Evolutionary conservation across 2,113 vertebrate genomes (phyloP).

Genomic region (Hipposideros armiger): DNA sequence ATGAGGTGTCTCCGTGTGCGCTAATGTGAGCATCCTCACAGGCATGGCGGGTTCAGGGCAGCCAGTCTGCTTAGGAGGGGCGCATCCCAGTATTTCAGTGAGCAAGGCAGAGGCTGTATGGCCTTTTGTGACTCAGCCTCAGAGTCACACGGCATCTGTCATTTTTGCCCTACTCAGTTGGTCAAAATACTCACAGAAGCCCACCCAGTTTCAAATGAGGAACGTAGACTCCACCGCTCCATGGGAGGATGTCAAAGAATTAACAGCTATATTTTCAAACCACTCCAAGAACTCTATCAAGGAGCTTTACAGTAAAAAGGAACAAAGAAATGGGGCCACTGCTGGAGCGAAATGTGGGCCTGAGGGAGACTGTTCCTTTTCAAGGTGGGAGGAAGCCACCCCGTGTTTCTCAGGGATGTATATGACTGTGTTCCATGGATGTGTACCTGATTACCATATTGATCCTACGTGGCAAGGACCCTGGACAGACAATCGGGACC

Average conservation of each 20-base stretch:
- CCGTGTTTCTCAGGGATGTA: fast-evolving
- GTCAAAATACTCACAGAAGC: not conserved
- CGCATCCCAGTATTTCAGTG: too few relatives aligned
- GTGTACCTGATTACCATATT: fast-evolving
- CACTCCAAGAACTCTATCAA: not conserved
- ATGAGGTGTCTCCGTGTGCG: not conserved
- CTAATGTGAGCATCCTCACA: not conserved
- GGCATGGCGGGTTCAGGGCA: not conserved
- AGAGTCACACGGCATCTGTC: fast-evolving
- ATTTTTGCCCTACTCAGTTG: too few relatives aligned
- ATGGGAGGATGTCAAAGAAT: not conserved
- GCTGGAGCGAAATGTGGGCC: not conserved
- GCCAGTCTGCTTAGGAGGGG: not conserved
- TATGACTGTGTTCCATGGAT: fast-evolving
- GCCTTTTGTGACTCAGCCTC: not conserved
- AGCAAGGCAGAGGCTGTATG: too few relatives aligned
- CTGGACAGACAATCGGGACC: not conserved
- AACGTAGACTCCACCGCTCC: not conserved
- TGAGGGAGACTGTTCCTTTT: not conserved
- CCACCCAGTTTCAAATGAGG: not conserved
- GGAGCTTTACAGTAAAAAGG: not conserved
- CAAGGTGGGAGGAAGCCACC: not conserved
- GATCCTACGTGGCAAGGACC: not conserved
- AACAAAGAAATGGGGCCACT: not conserved
- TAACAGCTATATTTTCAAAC: not conserved